Evolutionary conservation across 1,140 invertebrate genomes (phyloP).

Genomic region (Oscheius sp.): DNA sequence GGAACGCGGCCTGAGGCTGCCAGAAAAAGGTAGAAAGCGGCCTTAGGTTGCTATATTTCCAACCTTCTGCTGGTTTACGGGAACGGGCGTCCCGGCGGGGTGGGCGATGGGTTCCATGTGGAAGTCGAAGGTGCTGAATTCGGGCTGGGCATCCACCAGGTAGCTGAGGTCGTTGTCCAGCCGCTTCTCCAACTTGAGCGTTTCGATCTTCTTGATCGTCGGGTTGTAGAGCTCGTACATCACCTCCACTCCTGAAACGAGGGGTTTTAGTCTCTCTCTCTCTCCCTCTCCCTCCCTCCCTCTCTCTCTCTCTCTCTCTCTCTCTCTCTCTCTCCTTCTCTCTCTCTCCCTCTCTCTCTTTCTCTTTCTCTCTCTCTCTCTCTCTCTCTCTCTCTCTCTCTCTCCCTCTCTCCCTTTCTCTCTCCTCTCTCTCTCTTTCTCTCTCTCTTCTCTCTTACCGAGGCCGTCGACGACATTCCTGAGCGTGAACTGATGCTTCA

Average conservation of each 20-base stretch:
- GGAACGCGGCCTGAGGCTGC: no score
- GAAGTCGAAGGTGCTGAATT: conserved; percentile 87
- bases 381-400: neutral
- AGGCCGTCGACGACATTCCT: conserved; percentile 87
- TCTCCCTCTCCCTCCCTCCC: conserved; percentile 3
- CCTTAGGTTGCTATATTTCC: no score
- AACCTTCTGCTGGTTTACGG: conserved; percentile 82
- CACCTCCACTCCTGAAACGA: conserved; percentile 76
- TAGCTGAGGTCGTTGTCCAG: conserved; percentile 86
- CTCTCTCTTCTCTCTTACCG: no score
- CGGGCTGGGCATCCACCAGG: conserved; percentile 83
- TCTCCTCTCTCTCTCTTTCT: no score
- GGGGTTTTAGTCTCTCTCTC: neutral
- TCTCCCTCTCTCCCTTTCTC: no score
- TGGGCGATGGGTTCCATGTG: conserved; percentile 81
- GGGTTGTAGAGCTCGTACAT: conserved; percentile 91
- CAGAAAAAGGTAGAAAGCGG: no score
- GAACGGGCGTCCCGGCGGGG: conserved; percentile 75
- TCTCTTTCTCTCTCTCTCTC: neutral
- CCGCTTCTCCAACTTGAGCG: conserved; percentile 84
- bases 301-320: neutral
- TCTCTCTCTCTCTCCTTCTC: neutral
- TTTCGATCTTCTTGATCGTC: conserved; percentile 81
- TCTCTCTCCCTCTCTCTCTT: neutral
- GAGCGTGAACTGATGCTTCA: conserved; percentile 78